Evolutionary conservation across 2,113 vertebrate species (phyloP).

Genomic region (Percopsis transmontana): DNA sequence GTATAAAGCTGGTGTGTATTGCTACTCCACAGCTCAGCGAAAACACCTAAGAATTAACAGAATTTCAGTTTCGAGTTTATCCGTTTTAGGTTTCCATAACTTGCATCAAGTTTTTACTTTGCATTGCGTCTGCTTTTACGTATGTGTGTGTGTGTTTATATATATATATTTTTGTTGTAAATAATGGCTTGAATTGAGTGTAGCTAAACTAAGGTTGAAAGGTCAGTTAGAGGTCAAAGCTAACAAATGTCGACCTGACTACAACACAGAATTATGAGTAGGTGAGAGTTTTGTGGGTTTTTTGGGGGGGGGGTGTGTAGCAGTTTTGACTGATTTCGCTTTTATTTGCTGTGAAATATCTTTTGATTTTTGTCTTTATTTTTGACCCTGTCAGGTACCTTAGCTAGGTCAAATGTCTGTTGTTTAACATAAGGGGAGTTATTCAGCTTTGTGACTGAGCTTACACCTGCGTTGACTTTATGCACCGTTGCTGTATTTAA

Average conservation of each 20-base stretch:
- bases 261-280: constrained; percentile 37
- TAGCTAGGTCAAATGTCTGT: constrained; percentile 56
- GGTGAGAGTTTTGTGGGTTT: constrained; percentile 8
- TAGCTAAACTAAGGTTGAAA: constrained; percentile 76
- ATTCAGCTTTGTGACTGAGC: constrained; percentile 62
- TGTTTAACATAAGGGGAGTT: constrained; percentile 54
- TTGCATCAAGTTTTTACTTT: constrained; percentile 99
- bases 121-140: constrained; percentile 78
- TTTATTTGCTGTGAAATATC: constrained; percentile 79
- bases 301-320: constrained; percentile 3
- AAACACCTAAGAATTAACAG: background rate
- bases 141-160: constrained; percentile 80
- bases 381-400: constrained; percentile 55
- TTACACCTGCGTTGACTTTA: constrained; percentile 59
- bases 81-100: constrained; percentile 92
- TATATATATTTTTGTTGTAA: constrained; percentile 87
- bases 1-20: constrained; percentile 21
- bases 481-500: constrained; percentile 66
- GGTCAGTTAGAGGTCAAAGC: constrained; percentile 1
- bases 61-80: constrained; percentile 18
- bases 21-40: constrained; percentile 9
- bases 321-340: constrained; percentile 1
- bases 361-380: constrained; percentile 25
- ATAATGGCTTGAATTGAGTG: constrained; percentile 80
- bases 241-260: constrained; percentile 29